These are phyloP conservation scores for Halcyon malimbica DNA, from an alignment of 2,113 vertebrate species.

Conservation along the genomic window DNA sequence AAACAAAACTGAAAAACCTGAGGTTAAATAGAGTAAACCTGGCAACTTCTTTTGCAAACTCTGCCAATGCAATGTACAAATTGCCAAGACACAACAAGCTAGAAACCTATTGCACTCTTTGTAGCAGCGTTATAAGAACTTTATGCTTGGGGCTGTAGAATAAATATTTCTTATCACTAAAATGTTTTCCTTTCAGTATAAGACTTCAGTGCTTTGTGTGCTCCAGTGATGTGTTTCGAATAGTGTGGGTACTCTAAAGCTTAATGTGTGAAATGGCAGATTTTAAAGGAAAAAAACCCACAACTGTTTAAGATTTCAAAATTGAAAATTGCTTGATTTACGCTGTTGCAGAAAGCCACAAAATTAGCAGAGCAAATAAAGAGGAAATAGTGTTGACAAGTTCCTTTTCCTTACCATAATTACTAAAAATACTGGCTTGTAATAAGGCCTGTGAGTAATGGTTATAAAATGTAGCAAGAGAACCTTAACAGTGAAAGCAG, in stretches of 20 bases:
- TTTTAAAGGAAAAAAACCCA: not conserved
- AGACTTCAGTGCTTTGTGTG: not conserved
- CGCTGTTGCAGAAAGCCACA: not conserved
- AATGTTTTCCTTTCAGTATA: not conserved
- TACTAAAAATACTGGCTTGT: not conserved
- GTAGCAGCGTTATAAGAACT: not conserved
- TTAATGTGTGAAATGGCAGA: not conserved
- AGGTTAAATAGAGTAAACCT: not conserved
- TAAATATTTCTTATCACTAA: not conserved
- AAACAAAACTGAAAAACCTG: not conserved
- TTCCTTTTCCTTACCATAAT: slow-evolving; percentile 28
- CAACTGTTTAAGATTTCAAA: not conserved
- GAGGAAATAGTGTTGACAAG: slow-evolving; percentile 24
- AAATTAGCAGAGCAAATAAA: slow-evolving; percentile 10
- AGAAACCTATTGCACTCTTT: not conserved
- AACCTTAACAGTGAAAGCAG: not conserved
- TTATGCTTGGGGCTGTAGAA: not conserved
- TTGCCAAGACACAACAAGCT: fast-evolving
- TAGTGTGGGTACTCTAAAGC: not conserved
- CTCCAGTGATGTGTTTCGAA: not conserved
- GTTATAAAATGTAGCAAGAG: not conserved
- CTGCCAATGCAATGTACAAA: not conserved
- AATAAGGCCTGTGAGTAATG: not conserved
- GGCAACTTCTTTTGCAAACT: not conserved
- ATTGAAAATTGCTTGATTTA: not conserved